Percentiles rank a stretch among this genome's conserved stretches.
These are phyloP conservation scores for Tachina lurida DNA, from an alignment of 2,888 invertebrate species.

Conservation along the genomic window DNA sequence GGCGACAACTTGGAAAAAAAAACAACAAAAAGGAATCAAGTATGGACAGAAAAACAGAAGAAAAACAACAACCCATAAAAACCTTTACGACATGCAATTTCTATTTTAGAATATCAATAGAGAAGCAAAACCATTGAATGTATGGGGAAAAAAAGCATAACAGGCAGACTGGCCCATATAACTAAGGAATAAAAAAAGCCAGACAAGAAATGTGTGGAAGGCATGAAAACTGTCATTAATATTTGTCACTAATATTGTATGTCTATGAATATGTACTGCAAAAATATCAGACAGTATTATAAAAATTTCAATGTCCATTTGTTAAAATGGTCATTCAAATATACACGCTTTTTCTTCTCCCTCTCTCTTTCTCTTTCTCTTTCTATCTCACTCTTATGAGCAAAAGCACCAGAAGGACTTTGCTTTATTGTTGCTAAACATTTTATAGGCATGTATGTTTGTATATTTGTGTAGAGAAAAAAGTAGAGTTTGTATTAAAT, in stretches of 20 bases:
- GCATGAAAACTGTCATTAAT: slow-evolving; percentile 75
- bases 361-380: neutral
- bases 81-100: slow-evolving; percentile 55
- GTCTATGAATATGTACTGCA: slow-evolving; percentile 51
- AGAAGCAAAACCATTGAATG: slow-evolving; percentile 24
- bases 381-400: neutral
- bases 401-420: slow-evolving; percentile 49
- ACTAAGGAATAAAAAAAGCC: neutral
- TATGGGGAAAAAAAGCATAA: neutral
- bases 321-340: slow-evolving; percentile 49
- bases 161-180: slow-evolving; percentile 49
- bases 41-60: neutral
- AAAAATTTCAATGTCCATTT: slow-evolving; percentile 60
- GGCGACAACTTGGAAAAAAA: slow-evolving; percentile 46
- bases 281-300: slow-evolving; percentile 19
- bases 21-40: slow-evolving; percentile 1
- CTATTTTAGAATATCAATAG: slow-evolving; percentile 39
- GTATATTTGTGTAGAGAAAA: neutral
- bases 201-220: slow-evolving; percentile 51
- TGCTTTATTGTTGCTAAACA: slow-evolving; percentile 60
- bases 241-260: slow-evolving; percentile 72
- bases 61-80: neutral
- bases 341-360: neutral
- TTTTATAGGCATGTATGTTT: slow-evolving; percentile 7
- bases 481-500: slow-evolving; percentile 52